Evolutionary conservation across 64 coral and sea anemone species (phyloP).

Genomic region (Orbicella faveolata): DNA sequence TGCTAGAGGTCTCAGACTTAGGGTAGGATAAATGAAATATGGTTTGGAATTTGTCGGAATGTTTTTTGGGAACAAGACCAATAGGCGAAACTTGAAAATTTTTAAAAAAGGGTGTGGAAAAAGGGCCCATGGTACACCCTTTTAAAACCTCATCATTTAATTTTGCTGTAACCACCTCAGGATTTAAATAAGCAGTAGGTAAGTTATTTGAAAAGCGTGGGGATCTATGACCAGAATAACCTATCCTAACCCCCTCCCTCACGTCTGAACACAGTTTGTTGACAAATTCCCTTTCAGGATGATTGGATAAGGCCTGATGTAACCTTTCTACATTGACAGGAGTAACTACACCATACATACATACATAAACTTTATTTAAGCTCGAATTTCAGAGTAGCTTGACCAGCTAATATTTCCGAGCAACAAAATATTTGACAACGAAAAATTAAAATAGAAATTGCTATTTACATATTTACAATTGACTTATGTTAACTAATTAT

Average conservation of each 20-base stretch:
- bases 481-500: too few species aligned
- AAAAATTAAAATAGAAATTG: too few species aligned
- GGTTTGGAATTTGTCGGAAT: slow-evolving; percentile 26
- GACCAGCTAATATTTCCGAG: too few species aligned
- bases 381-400: too few species aligned
- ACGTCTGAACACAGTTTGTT: neutral
- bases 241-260: slow-evolving; percentile 1
- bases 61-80: slow-evolving; percentile 40
- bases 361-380: too few species aligned
- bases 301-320: slow-evolving; percentile 7
- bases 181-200: slow-evolving; percentile 23
- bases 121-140: slow-evolving; percentile 3
- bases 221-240: slow-evolving; percentile 2
- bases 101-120: neutral
- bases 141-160: slow-evolving; percentile 4
- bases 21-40: slow-evolving; percentile 47
- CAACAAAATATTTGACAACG: too few species aligned
- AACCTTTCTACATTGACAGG: too few species aligned
- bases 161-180: neutral
- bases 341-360: too few species aligned
- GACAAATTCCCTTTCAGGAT: slow-evolving; percentile 12
- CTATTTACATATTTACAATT: too few species aligned
- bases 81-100: slow-evolving; percentile 29
- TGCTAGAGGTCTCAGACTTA: slow-evolving; percentile 27
- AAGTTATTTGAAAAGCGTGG: slow-evolving; percentile 15